Conservation (phyloP, 2,888 invertebrate genomes). For the Drosophila conformis region DNA sequence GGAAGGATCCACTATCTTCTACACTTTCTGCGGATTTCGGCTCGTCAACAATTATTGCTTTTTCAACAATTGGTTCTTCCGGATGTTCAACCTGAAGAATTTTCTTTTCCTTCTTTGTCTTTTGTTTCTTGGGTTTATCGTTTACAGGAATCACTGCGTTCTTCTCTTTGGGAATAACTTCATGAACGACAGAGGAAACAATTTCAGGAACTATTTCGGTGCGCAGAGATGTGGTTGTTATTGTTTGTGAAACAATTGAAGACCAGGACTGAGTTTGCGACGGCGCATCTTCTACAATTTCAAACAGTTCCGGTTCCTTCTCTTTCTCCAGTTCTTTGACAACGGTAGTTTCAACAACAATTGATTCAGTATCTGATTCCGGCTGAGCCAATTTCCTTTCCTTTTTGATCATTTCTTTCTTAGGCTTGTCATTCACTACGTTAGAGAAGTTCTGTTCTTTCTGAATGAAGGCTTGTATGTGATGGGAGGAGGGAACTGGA, state of each 20-base stretch:
- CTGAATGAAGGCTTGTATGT: conserved; percentile 47
- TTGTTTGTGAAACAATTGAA: conserved; percentile 44
- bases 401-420: conserved; percentile 50
- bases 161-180: conserved; percentile 3
- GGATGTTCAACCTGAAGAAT: background rate
- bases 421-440: conserved; percentile 34
- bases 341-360: conserved; percentile 6
- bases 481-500: background rate
- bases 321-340: conserved; percentile 8
- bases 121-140: conserved; percentile 35
- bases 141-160: background rate
- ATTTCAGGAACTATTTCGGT: conserved; percentile 3
- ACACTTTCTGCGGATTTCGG: conserved; percentile 5
- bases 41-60: background rate
- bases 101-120: conserved; percentile 40
- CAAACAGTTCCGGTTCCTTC: conserved; percentile 10
- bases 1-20: background rate
- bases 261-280: conserved; percentile 52
- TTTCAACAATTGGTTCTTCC: conserved; percentile 4
- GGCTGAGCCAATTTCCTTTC: conserved; percentile 36
- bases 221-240: conserved; percentile 2
- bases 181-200: background rate
- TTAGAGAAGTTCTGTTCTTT: conserved; percentile 48
- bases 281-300: background rate
- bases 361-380: background rate